Conservation (phyloP, 2,888 invertebrate species). For the Microctonus brassicae region DNA sequence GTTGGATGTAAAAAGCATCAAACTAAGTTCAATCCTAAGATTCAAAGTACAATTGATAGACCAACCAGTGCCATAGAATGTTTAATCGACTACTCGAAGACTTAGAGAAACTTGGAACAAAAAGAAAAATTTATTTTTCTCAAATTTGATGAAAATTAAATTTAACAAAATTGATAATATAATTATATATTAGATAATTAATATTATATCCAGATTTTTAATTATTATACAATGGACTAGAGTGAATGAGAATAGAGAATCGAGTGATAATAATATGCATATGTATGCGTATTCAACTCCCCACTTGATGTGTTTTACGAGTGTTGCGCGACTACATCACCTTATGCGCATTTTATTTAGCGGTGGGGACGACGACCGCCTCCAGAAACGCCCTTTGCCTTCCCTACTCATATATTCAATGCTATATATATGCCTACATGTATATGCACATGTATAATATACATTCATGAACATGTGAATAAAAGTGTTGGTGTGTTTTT, state of each 20-base stretch:
- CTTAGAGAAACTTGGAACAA: too few relatives aligned
- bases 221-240: neutral
- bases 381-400: slow-evolving; percentile 68
- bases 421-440: slow-evolving; percentile 14
- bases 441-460: neutral
- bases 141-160: too few relatives aligned
- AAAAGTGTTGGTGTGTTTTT: neutral
- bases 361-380: slow-evolving; percentile 65
- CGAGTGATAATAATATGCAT: neutral
- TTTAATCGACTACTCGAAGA: too few relatives aligned
- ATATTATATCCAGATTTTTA: neutral
- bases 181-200: too few relatives aligned
- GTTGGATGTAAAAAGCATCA: too few relatives aligned
- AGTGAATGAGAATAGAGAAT: neutral
- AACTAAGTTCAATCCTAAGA: too few relatives aligned
- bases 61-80: too few relatives aligned
- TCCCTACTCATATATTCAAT: slow-evolving; percentile 49
- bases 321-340: slow-evolving; percentile 34
- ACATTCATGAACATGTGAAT: neutral
- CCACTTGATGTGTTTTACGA: slow-evolving; percentile 1
- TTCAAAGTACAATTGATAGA: too few relatives aligned
- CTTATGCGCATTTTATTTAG: slow-evolving; percentile 49
- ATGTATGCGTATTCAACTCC: neutral
- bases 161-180: too few relatives aligned
- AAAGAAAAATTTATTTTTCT: too few relatives aligned